Percentiles rank a stretch among this genome's conserved stretches.
These are phyloP conservation scores for Nyctibius grandis DNA, from an alignment of 2,797 vertebrate species.

Conservation along the genomic window DNA sequence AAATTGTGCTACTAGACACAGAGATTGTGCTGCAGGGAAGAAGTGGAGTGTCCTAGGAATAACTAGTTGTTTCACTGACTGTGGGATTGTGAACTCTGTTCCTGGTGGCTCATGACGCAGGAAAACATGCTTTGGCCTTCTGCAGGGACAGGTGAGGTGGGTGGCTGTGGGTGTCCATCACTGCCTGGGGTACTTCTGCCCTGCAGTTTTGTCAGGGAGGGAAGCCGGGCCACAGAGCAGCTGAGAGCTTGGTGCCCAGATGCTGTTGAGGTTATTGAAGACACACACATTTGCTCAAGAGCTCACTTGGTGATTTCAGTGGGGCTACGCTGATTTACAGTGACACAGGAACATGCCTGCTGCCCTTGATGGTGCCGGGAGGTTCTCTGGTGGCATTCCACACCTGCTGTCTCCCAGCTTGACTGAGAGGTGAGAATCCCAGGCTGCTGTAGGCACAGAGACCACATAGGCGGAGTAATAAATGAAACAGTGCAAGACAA, in stretches of 20 bases:
- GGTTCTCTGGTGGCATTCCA: not conserved
- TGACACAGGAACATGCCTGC: not conserved
- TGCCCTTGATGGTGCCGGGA: not conserved
- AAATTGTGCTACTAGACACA: not conserved
- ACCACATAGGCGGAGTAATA: not conserved
- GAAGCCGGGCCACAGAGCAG: not conserved
- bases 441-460: not conserved
- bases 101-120: not conserved
- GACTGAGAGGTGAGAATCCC: not conserved
- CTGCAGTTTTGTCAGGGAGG: not conserved
- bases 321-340: not conserved
- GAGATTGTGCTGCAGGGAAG: not conserved
- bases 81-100: not conserved
- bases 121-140: not conserved
- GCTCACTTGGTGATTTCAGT: not conserved
- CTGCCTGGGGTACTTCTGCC: rapidly evolving
- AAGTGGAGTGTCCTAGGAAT: not conserved
- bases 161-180: not conserved
- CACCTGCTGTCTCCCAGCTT: not conserved
- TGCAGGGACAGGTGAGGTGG: not conserved
- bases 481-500: not conserved
- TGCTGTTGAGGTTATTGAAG: not conserved
- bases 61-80: not conserved
- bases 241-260: not conserved
- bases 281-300: not conserved